A percentile compares a stretch with the other conserved stretches of the same genome.
phyloP scores from a whole-genome alignment of 2,797 vertebrate genomes.

The Danionella dracula region DNA sequence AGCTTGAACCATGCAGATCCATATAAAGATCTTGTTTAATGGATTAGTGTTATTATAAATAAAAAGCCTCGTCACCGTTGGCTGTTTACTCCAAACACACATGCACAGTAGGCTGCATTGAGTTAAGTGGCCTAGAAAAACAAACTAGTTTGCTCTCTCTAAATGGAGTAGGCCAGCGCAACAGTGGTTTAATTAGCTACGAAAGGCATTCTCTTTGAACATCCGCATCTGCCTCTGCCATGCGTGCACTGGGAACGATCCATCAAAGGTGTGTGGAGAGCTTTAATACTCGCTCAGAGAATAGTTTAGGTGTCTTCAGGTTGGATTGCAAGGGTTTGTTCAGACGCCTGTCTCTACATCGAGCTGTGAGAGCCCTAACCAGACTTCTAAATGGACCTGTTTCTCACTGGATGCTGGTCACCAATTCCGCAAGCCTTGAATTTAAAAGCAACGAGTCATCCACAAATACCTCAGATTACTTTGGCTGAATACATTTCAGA shows the following conservation, averaged over 20 bases:
- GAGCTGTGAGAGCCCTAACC: background rate
- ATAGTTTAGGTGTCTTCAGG: background rate
- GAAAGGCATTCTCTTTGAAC: conserved; percentile 2
- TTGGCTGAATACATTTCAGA: too few relatives aligned
- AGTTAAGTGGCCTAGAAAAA: background rate
- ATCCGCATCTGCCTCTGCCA: background rate
- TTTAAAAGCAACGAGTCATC: too few relatives aligned
- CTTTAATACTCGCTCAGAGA: background rate
- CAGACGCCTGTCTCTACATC: background rate
- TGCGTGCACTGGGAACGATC: background rate
- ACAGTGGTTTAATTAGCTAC: background rate
- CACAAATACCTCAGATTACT: too few relatives aligned
- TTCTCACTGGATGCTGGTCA: too few relatives aligned
- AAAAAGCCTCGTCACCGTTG: background rate
- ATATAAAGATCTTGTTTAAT: too few relatives aligned
- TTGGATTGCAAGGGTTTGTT: background rate
- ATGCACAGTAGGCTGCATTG: background rate
- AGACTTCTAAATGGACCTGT: background rate
- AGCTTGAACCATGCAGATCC: too few relatives aligned
- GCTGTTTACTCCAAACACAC: background rate
- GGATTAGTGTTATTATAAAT: too few relatives aligned
- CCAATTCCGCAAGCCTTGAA: too few relatives aligned
- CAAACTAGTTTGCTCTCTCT: background rate
- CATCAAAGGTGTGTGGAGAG: background rate
- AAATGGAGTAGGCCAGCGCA: background rate